A percentile compares a stretch with the other conserved stretches of the same genome.
Conservation (phyloP, 2,888 invertebrate species). For the Oithona nana region DNA sequence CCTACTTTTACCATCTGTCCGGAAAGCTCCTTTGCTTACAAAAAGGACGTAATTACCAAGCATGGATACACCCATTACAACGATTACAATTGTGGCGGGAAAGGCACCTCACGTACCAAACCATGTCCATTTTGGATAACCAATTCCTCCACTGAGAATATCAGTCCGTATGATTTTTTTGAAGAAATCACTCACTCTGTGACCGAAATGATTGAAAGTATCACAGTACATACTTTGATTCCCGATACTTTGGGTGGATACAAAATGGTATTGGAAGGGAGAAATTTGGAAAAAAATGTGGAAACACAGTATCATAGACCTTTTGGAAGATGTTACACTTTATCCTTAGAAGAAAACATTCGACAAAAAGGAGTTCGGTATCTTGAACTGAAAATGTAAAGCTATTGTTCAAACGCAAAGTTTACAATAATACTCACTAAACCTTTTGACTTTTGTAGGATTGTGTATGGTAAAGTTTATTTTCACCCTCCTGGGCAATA, state of each 20-base stretch:
- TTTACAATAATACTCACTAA: too few relatives aligned
- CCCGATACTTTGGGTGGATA: not conserved
- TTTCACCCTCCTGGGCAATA: not conserved
- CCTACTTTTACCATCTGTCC: not conserved
- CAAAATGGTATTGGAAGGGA: not conserved
- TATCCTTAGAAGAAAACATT: not conserved
- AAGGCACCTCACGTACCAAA: not conserved
- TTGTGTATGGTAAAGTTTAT: not conserved
- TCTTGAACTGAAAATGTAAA: not conserved
- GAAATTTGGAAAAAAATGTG: not conserved
- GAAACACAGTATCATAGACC: not conserved
- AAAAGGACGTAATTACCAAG: not conserved
- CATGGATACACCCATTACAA: not conserved
- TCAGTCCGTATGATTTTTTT: not conserved
- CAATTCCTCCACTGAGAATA: too few relatives aligned
- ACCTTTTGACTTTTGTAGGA: not conserved
- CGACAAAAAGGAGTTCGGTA: not conserved
- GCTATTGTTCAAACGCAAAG: too few relatives aligned
- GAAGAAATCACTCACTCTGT: not conserved
- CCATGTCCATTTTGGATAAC: too few relatives aligned
- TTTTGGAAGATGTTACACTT: not conserved
- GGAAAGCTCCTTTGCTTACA: not conserved
- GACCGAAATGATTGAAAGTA: not conserved
- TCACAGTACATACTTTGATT: not conserved
- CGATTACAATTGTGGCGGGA: not conserved